These are phyloP conservation scores for Eupithecia dodoneata DNA, from an alignment of 2,888 invertebrate genomes.

Conservation along the genomic window DNA sequence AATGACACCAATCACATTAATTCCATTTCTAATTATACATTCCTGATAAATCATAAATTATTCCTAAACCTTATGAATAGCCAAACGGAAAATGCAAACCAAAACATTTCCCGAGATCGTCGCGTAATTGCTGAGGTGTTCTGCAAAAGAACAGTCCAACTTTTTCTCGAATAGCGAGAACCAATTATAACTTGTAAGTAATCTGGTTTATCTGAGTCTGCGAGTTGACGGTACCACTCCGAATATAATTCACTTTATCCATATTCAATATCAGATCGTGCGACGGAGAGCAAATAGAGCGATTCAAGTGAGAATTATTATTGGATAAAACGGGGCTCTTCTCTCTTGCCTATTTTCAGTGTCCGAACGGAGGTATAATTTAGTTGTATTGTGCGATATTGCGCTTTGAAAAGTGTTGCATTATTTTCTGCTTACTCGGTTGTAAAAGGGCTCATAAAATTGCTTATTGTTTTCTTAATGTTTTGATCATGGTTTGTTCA, in stretches of 20 bases:
- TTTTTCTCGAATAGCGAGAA: conserved; percentile 73
- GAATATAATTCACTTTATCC: conserved; percentile 82
- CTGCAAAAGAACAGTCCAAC: conserved; percentile 57
- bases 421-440: background rate
- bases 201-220: conserved; percentile 76
- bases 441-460: background rate
- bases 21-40: conserved; percentile 1
- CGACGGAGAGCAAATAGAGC: conserved; percentile 81
- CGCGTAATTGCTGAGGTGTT: conserved; percentile 60
- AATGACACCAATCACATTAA: background rate
- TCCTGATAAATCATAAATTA: background rate
- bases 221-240: conserved; percentile 64
- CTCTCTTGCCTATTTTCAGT: conserved; percentile 77
- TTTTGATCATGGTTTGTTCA: background rate
- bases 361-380: conserved; percentile 71
- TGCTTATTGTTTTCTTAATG: background rate
- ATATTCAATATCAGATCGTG: conserved; percentile 83
- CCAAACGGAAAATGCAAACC: conserved; percentile 27
- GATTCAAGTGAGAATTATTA: conserved; percentile 82
- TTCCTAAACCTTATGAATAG: conserved; percentile 20
- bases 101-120: conserved; percentile 34
- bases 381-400: conserved; percentile 73
- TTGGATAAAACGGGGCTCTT: conserved; percentile 78
- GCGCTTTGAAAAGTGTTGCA: conserved; percentile 50
- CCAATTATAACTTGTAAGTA: conserved; percentile 83